These are phyloP conservation scores for Bradypodion pumilum DNA, from an alignment of 2,797 vertebrate genomes.

Conservation along the genomic window DNA sequence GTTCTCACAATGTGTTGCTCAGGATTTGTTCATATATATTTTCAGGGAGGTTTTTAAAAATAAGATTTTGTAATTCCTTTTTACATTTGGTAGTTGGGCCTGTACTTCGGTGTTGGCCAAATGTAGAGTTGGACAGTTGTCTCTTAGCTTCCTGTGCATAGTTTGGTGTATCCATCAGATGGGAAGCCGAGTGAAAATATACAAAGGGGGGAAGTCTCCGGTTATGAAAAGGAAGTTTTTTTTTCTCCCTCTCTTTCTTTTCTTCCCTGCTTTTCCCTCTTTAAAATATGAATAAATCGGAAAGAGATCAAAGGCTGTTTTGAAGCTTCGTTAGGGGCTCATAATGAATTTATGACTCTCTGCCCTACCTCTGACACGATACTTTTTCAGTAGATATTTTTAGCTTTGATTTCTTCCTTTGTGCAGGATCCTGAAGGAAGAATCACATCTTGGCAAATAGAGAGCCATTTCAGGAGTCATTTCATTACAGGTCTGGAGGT, in stretches of 20 bases:
- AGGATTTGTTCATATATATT: too few species aligned
- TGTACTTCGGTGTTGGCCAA: too few species aligned
- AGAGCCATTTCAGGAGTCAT: conserved; percentile 56
- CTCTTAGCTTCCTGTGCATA: too few species aligned
- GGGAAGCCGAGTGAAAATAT: conserved; percentile 62
- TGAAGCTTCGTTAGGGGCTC: conserved; percentile 39
- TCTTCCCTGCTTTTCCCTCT: conserved; percentile 29
- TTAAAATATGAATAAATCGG: conserved; percentile 48
- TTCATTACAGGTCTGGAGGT: conserved; percentile 38
- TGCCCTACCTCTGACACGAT: conserved; percentile 48
- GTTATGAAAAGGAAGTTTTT: conserved; percentile 63
- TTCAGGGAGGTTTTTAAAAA: too few species aligned
- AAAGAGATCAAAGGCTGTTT: conserved; percentile 55
- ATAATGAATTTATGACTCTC: conserved; percentile 50
- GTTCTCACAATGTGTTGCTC: too few species aligned
- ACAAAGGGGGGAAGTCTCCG: conserved; percentile 64
- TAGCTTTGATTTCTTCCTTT: conserved; percentile 52
- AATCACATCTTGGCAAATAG: conserved; percentile 47
- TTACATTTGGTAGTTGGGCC: too few species aligned
- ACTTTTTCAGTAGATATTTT: conserved; percentile 62
- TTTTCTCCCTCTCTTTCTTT: neutral
- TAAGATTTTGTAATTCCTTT: too few species aligned
- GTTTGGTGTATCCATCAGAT: too few species aligned
- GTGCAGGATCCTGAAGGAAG: conserved; percentile 47
- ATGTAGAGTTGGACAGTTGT: too few species aligned